phyloP scores from a whole-genome alignment of 37 sponge, comb jelly and placozoan species.

The Petrosia ficiformis region DNA sequence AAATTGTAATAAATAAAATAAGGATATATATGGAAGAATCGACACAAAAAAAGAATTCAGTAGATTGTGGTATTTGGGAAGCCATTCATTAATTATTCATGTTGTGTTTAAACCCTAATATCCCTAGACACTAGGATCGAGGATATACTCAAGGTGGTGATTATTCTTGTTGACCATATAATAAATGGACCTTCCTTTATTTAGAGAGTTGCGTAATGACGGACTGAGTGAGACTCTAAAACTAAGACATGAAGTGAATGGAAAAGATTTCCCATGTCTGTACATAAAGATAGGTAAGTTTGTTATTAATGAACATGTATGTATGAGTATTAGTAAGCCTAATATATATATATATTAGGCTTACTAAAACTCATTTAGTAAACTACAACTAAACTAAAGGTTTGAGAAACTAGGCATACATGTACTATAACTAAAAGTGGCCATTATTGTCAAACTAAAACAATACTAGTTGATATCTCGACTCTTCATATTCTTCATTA shows the following conservation, averaged over 20 bases:
- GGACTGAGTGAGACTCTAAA: constrained; percentile 50
- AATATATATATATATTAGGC: not conserved
- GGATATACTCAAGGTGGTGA: too few species aligned
- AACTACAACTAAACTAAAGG: too few species aligned
- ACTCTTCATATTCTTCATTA: too few species aligned
- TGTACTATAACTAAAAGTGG: too few species aligned
- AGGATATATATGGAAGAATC: not conserved
- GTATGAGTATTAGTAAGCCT: not conserved
- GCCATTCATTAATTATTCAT: too few species aligned
- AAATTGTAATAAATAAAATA: not conserved
- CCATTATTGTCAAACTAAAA: too few species aligned
- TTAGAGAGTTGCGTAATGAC: constrained; percentile 59
- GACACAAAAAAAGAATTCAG: not conserved
- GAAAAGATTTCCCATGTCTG: constrained; percentile 42
- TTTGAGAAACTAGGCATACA: too few species aligned
- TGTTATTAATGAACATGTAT: too few species aligned
- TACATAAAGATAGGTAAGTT: constrained; percentile 69
- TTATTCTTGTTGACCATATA: too few species aligned
- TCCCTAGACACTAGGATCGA: not conserved
- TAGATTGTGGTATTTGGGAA: not conserved
- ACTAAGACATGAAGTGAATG: constrained; percentile 29
- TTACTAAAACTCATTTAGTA: not conserved
- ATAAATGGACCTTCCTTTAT: too few species aligned
- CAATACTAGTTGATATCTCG: too few species aligned
- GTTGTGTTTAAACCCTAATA: not conserved